Conservation (phyloP, 2,113 vertebrate genomes). For the Hyaena hyaena region DNA sequence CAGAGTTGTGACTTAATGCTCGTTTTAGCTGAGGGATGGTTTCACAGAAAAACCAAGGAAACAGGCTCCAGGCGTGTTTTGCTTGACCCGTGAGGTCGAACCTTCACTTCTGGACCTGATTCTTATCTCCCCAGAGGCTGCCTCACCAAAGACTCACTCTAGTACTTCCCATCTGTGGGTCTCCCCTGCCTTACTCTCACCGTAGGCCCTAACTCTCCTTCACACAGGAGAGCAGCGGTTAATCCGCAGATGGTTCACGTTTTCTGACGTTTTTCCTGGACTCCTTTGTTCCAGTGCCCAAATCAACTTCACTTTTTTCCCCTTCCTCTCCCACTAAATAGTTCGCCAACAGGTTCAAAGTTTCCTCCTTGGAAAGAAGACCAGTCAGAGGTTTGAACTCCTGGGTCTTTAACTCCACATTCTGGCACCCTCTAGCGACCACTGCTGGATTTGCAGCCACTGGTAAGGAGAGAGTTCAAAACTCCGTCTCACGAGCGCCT, state of each 20-base stretch:
- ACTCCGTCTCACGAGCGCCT: not conserved
- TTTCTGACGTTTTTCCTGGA: not conserved
- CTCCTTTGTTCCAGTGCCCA: not conserved
- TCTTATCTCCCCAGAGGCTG: not conserved
- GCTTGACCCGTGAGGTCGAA: not conserved
- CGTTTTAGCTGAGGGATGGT: not conserved
- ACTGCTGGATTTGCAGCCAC: not conserved
- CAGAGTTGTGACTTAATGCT: not conserved
- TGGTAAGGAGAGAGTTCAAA: not conserved
- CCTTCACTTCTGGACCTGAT: not conserved
- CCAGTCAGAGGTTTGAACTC: not conserved
- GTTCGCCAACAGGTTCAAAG: not conserved
- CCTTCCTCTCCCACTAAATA: not conserved
- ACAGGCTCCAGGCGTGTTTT: not conserved
- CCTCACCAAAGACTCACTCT: not conserved
- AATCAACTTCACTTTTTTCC: not conserved
- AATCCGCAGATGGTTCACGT: not conserved
- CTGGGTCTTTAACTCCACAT: not conserved
- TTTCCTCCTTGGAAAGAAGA: not conserved
- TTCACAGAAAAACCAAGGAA: not conserved
- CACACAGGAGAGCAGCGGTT: not conserved
- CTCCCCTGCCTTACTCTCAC: not conserved
- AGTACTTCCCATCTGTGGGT: not conserved
- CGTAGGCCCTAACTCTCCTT: not conserved
- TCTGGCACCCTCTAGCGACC: not conserved